Base-by-base conservation (phyloP, 2,797 vertebrate genomes). In the Notolabrus celidotus region DNA sequence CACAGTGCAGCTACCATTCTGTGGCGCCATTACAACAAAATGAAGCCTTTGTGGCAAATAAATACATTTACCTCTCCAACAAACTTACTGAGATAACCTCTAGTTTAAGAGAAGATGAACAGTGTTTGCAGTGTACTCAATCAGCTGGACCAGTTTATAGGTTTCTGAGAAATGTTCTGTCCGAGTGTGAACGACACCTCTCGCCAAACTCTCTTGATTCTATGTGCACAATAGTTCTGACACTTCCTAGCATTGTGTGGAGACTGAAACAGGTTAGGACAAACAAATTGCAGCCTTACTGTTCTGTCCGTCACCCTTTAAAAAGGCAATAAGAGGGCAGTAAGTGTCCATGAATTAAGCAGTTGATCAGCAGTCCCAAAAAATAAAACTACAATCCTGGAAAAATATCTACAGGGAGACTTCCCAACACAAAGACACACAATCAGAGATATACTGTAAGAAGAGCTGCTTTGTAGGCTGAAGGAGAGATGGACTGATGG, bases 1-100 rank as follows among this genome's bases (percentile, higher is more conserved):
- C 82, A 92, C 90, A 91, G 89, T 91, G 91, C 91, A 90, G 83
- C 84, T 84, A 90, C 80, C 89, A 78, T 86, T 83, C 61, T 87
- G 86, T 81, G 91, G 47, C 59, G 93, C 79, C 74, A 87, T 79
- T 91, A 82, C 85, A 79, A 87, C 82, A 86, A 80, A 85, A 78
- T 47, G 2, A 80, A 74, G 74, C 73, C 55, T 84, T 59, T 67
- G 53, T 76, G 71, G 68, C 58, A 83, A 85, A 90, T 88, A 86
- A 86, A 83, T 84, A 85, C 29, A 68, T 52, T 72, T 61, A 8
- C 64, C 51, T 74, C 45, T 59, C 17, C 31, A 59, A 7, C 50
- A 23, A 80, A 62, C 45, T 38, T 50, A 83, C 69, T 25, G 68
- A 82, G 72, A 71, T 76, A 33, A 51, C 45, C 47, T 79, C 57